Conservation (phyloP, 2,888 invertebrate genomes). For the Phyto melanocephala region DNA sequence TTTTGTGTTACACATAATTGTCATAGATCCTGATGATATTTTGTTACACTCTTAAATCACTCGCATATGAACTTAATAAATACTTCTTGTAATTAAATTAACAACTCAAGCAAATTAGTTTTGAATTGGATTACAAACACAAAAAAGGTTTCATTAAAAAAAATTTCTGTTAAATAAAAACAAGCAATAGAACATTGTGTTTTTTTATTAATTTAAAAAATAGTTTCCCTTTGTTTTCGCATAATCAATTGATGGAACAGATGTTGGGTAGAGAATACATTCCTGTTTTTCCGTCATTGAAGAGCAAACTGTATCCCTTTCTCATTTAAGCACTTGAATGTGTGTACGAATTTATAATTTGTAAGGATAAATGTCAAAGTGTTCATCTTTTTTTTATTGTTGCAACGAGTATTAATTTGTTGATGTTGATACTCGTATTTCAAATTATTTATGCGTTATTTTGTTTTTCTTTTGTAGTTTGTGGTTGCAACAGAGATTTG, state of each 20-base stretch:
- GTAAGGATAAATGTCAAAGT: conserved; percentile 73
- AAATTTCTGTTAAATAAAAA: background rate
- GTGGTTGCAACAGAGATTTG: background rate
- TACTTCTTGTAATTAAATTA: conserved; percentile 42
- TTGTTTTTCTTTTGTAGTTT: background rate
- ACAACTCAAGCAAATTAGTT: conserved; percentile 34
- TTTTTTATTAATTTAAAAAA: background rate
- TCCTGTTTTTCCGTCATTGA: background rate
- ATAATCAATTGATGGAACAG: conserved; percentile 7
- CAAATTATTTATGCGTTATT: conserved; percentile 12
- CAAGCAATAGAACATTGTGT: background rate
- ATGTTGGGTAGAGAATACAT: conserved; percentile 17
- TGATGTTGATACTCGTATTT: background rate
- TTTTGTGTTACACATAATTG: background rate
- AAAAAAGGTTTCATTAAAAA: too few relatives aligned
- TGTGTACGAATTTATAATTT: conserved; percentile 67
- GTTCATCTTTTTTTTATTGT: conserved; percentile 32
- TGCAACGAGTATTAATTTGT: background rate
- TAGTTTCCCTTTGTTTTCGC: background rate
- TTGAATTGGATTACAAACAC: background rate
- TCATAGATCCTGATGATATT: too few relatives aligned
- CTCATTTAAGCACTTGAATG: conserved; percentile 58
- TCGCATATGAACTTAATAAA: background rate
- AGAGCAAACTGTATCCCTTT: conserved; percentile 53
- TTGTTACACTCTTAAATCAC: background rate